phyloP scores from a whole-genome alignment of 1,140 invertebrate species.

The Trichogramma pretiosum region DNA sequence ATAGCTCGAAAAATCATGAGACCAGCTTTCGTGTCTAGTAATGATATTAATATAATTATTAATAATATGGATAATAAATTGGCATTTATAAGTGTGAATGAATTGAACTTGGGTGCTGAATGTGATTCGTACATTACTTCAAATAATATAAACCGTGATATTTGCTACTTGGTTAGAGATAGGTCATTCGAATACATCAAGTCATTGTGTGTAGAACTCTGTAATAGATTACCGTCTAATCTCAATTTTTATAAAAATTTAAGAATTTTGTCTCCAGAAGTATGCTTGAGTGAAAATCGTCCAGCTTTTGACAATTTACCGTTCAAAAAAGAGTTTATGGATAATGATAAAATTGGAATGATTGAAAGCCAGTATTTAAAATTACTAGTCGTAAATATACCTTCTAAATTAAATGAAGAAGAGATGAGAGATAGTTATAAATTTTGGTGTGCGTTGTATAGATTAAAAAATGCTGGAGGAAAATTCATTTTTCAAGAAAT shows the following conservation, averaged over 20 bases:
- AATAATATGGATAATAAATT: too few relatives aligned
- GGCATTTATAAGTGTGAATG: too few relatives aligned
- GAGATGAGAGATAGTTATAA: conserved; percentile 4
- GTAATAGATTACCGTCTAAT: conserved; percentile 12
- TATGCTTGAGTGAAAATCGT: conserved; percentile 8
- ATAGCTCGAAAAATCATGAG: conserved; percentile 21
- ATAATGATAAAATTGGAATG: conserved; percentile 1
- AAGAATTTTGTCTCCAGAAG: conserved; percentile 2
- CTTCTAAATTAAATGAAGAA: too few relatives aligned
- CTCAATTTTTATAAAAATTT: conserved; percentile 11
- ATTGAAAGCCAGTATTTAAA: conserved; percentile 23
- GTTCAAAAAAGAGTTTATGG: conserved; percentile 13
- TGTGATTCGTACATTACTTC: too few relatives aligned
- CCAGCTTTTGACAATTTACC: conserved; percentile 9
- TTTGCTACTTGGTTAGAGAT: too few relatives aligned
- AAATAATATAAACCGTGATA: too few relatives aligned
- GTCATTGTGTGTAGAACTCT: conserved; percentile 7
- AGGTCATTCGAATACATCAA: conserved; percentile 10
- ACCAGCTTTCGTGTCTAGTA: conserved; percentile 13
- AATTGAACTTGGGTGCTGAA: too few relatives aligned
- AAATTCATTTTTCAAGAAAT: conserved; percentile 19
- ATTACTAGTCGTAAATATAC: conserved; percentile 14
- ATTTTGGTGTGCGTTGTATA: conserved; percentile 22
- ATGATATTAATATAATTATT: too few relatives aligned
- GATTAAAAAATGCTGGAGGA: conserved; percentile 20